Conservation (phyloP, 2,113 vertebrate species). For the Nestor notabilis region DNA sequence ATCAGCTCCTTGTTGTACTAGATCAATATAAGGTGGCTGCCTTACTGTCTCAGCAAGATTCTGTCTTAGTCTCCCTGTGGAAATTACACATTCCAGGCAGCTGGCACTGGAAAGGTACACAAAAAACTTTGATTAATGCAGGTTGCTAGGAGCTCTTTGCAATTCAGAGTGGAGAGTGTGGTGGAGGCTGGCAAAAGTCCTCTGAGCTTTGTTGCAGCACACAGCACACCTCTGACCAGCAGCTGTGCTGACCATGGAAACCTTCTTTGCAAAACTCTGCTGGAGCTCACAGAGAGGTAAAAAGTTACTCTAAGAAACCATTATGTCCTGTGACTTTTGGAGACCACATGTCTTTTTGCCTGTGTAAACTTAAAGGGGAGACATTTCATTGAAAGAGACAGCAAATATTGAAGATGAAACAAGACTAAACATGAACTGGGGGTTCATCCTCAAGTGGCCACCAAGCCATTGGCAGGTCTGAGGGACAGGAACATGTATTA, state of each 20-base stretch:
- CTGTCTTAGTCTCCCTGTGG: background rate
- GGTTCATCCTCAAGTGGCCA: rapidly evolving
- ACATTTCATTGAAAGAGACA: background rate
- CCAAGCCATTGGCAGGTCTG: background rate
- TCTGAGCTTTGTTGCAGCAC: background rate
- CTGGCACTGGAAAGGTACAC: background rate
- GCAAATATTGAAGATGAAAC: background rate
- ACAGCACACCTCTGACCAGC: background rate
- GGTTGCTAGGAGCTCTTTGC: background rate
- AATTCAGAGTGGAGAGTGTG: background rate
- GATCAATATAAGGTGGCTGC: background rate
- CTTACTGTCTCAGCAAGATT: background rate
- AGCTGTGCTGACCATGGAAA: background rate
- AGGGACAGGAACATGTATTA: background rate
- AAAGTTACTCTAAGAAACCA: background rate
- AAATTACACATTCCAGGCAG: background rate
- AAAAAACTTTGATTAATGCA: background rate
- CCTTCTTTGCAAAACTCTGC: background rate
- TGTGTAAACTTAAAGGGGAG: background rate
- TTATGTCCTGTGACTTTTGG: background rate
- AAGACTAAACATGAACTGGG: background rate
- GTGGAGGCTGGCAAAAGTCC: background rate
- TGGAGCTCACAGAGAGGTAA: background rate
- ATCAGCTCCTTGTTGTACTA: background rate
- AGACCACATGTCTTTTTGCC: background rate